Evolutionary conservation across 2,113 vertebrate species (phyloP).

Genomic region (Taurulus bubalis): DNA sequence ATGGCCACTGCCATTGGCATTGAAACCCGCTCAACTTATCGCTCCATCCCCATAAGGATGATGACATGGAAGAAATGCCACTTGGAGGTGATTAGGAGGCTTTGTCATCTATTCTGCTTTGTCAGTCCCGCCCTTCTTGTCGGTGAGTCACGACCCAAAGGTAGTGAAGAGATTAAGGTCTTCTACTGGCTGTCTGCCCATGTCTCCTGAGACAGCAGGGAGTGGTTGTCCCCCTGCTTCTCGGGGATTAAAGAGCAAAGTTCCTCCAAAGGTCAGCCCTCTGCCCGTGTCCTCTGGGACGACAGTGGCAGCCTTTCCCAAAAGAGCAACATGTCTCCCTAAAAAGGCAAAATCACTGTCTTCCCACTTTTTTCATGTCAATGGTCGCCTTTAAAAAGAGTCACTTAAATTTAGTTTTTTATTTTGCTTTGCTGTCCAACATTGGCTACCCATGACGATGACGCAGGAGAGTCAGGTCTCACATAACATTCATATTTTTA

Average conservation of each 20-base stretch:
- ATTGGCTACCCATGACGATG: neutral
- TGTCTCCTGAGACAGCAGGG: constrained; percentile 23
- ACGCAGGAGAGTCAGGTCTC: neutral
- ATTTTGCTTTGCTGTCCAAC: constrained; percentile 7
- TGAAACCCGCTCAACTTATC: neutral
- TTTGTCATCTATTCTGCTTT: constrained; percentile 19
- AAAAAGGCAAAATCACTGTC: constrained; percentile 21
- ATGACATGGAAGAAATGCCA: neutral
- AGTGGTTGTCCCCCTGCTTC: constrained; percentile 9
- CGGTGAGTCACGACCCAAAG: constrained; percentile 16
- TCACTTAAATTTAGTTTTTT: neutral
- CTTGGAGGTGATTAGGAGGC: constrained; percentile 7
- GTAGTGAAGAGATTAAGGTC: constrained; percentile 11
- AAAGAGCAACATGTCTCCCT: constrained; percentile 11
- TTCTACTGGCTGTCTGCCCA: constrained; percentile 16
- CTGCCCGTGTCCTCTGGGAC: constrained; percentile 10
- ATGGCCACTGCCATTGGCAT: neutral
- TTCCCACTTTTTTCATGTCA: neutral
- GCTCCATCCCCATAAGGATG: neutral
- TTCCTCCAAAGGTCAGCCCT: constrained; percentile 32
- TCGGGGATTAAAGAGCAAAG: constrained; percentile 32
- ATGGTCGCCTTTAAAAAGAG: neutral
- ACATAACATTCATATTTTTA: neutral
- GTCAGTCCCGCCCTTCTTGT: constrained; percentile 11
- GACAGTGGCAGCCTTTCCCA: constrained; percentile 9